phyloP scores from a whole-genome alignment of 53 echinoderm and acorn worm genomes.

The Zoroaster sp. region DNA sequence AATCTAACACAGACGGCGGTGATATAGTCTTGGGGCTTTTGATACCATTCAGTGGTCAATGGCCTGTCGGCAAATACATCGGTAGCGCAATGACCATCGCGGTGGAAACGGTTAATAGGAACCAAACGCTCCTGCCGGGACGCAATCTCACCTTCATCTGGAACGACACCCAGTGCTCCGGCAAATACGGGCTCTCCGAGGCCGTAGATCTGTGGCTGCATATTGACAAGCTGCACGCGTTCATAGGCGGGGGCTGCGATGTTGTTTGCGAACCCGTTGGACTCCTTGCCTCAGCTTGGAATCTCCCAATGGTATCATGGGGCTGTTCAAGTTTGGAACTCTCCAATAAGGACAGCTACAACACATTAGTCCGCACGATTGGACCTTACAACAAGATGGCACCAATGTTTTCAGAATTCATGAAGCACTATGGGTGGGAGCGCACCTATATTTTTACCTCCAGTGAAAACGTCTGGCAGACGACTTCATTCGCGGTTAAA shows the following conservation, averaged over 20 bases:
- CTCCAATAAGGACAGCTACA: constrained; percentile 64
- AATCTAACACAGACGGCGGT: background rate
- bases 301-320: constrained; percentile 78
- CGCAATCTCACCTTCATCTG: constrained; percentile 54
- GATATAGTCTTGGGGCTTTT: constrained; percentile 58
- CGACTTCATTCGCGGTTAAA: constrained; percentile 68
- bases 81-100: constrained; percentile 65
- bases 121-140: constrained; percentile 42
- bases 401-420: constrained; percentile 50
- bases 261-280: constrained; percentile 76
- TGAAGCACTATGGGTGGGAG: constrained; percentile 52
- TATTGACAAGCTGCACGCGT: constrained; percentile 45
- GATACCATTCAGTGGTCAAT: constrained; percentile 61
- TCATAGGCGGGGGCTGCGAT: constrained; percentile 77
- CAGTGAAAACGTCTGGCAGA: constrained; percentile 64
- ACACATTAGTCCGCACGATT: constrained; percentile 69
- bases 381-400: constrained; percentile 67
- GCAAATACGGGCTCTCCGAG: constrained; percentile 43
- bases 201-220: constrained; percentile 60
- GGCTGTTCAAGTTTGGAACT: constrained; percentile 63
- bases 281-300: constrained; percentile 76
- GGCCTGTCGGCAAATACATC: constrained; percentile 59
- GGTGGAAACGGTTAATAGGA: constrained; percentile 44
- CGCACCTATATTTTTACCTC: constrained; percentile 69
- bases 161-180: constrained; percentile 68